Conservation (phyloP, 2,888 invertebrate species). For the Heteropelma amictum region DNA sequence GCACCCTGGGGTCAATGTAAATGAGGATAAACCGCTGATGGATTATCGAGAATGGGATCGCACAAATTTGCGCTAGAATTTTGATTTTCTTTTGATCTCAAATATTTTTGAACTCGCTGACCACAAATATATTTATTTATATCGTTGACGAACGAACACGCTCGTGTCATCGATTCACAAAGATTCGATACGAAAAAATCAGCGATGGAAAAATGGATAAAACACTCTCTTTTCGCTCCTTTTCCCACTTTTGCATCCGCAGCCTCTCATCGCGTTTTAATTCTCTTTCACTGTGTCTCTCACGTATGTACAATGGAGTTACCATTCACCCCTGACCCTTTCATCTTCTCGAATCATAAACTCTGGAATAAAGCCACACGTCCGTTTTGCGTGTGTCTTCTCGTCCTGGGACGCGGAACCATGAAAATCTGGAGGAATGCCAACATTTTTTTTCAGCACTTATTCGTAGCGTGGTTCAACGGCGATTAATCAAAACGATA, state of each 20-base stretch:
- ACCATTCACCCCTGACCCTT: background rate
- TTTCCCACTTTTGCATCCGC: background rate
- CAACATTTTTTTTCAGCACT: conserved; percentile 36
- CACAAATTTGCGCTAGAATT: background rate
- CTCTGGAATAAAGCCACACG: conserved; percentile 53
- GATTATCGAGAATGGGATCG: conserved; percentile 46
- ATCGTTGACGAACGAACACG: too few relatives aligned
- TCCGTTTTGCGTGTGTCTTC: conserved; percentile 52
- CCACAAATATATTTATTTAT: too few relatives aligned
- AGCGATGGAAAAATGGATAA: conserved; percentile 55
- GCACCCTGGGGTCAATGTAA: conserved; percentile 26
- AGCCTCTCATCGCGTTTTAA: conserved; percentile 31
- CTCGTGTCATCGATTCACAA: too few relatives aligned
- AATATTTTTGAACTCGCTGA: background rate
- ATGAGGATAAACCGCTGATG: conserved; percentile 39
- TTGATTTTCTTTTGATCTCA: conserved; percentile 23
- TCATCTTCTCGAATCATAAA: conserved; percentile 40
- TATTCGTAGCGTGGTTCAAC: conserved; percentile 29
- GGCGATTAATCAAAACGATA: conserved; percentile 48
- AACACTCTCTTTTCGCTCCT: conserved; percentile 24
- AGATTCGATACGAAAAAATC: conserved; percentile 16
- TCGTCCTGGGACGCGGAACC: conserved; percentile 35
- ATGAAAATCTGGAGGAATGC: conserved; percentile 49
- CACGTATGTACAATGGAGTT: conserved; percentile 2
- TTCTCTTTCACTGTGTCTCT: conserved; percentile 21